A percentile compares a stretch with the other conserved stretches of the same genome.
Conservation (phyloP, 2,888 invertebrate species). For the Netelia virgata region DNA sequence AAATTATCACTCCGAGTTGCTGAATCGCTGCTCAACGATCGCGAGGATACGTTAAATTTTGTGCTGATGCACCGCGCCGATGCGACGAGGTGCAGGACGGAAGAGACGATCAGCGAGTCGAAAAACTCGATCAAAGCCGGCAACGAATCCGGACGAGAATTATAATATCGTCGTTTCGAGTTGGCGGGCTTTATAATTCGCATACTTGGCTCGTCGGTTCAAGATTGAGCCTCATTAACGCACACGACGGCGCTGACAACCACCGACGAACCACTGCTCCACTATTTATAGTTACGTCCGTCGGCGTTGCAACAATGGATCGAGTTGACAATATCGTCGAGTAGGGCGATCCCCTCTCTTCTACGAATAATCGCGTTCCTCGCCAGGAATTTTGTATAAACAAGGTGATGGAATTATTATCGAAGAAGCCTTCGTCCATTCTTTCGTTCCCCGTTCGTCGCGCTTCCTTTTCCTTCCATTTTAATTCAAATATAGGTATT, state of each 20-base stretch:
- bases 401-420: neutral
- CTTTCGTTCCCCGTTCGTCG: no score
- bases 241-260: neutral
- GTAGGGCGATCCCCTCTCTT: conserved; percentile 3
- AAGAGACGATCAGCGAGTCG: no score
- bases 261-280: neutral
- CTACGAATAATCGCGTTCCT: conserved; percentile 11
- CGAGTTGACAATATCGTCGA: neutral
- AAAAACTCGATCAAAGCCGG: no score
- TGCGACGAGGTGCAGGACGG: neutral
- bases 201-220: neutral
- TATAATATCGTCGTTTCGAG: neutral
- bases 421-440: no score
- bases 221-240: neutral
- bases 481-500: no score
- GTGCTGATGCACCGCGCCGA: neutral
- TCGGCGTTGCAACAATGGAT: conserved; percentile 21
- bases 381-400: neutral
- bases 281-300: conserved; percentile 5
- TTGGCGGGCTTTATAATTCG: neutral
- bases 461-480: no score
- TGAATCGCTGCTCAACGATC: neutral
- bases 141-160: neutral
- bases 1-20: neutral
- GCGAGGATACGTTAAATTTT: neutral